These are phyloP conservation scores for Morpho deidamia DNA, from an alignment of 2,888 invertebrate genomes.

Conservation along the genomic window DNA sequence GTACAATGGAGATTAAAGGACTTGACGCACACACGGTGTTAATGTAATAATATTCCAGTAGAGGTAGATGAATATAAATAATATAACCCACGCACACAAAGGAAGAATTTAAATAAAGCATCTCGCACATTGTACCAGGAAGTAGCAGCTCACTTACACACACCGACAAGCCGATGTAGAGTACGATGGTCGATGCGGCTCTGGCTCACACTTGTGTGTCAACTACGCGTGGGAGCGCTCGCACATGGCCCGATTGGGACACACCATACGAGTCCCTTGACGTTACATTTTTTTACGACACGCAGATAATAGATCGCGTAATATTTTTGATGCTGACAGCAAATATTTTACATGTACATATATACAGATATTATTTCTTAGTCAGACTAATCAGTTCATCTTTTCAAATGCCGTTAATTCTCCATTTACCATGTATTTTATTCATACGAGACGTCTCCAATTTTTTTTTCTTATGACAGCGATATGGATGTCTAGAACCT, in stretches of 20 bases:
- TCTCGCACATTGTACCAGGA: conserved; percentile 74
- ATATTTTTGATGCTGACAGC: conserved; percentile 33
- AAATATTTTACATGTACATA: background rate
- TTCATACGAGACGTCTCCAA: too few relatives aligned
- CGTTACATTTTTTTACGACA: conserved; percentile 66
- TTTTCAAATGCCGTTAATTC: too few relatives aligned
- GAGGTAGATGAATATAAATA: conserved; percentile 68
- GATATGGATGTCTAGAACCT: too few relatives aligned
- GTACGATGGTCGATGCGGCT: conserved; percentile 55
- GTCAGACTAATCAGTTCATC: too few relatives aligned
- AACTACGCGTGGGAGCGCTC: conserved; percentile 74
- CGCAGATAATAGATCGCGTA: conserved; percentile 49
- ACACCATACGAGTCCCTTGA: conserved; percentile 72
- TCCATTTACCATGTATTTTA: too few relatives aligned
- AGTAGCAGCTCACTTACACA: conserved; percentile 69
- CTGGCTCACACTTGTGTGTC: conserved; percentile 70
- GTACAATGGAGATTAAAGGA: conserved; percentile 76
- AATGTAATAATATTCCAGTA: conserved; percentile 70
- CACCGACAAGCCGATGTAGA: conserved; percentile 39
- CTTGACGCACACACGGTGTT: conserved; percentile 63
- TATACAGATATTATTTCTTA: too few relatives aligned
- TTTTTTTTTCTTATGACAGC: too few relatives aligned
- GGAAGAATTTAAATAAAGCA: conserved; percentile 72
- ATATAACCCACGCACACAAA: conserved; percentile 71
- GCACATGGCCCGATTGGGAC: conserved; percentile 76